Evolutionary conservation across 30 jellyfish, hydroid and myxozoan species (phyloP).

Genomic region (Aurelia sp.): DNA sequence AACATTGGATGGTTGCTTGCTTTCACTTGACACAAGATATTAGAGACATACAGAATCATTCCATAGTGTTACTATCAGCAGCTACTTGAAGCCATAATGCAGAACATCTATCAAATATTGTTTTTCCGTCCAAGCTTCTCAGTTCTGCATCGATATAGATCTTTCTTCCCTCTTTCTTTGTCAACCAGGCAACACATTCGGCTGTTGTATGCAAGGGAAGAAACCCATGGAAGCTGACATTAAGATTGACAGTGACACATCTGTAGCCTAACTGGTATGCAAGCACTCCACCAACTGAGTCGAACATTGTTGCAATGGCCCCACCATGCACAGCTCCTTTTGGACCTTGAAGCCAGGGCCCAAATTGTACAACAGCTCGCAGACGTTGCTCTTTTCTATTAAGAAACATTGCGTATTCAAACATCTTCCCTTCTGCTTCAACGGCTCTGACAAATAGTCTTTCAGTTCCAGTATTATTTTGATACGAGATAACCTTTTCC

Average conservation of each 20-base stretch:
- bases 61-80: neutral
- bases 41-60: neutral
- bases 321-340: constrained; percentile 88
- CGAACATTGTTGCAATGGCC: constrained; percentile 74
- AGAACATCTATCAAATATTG: constrained; percentile 59
- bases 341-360: constrained; percentile 82
- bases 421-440: constrained; percentile 54
- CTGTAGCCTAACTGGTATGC: constrained; percentile 59
- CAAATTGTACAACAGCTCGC: constrained; percentile 70
- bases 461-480: constrained; percentile 7
- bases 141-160: constrained; percentile 45
- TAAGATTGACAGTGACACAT: constrained; percentile 75
- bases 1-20: too few species aligned
- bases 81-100: constrained; percentile 60
- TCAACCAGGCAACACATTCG: constrained; percentile 58
- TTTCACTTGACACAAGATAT: too few species aligned
- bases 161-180: constrained; percentile 63
- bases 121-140: constrained; percentile 58
- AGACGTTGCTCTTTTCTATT: constrained; percentile 57
- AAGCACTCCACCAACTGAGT: constrained; percentile 70
- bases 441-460: constrained; percentile 53
- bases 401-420: constrained; percentile 69
- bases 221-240: constrained; percentile 68
- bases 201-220: constrained; percentile 72
- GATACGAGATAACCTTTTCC: constrained; percentile 46